phyloP scores from a whole-genome alignment of 1,140 invertebrate species.

The Yoshiicerus persimilis region DNA sequence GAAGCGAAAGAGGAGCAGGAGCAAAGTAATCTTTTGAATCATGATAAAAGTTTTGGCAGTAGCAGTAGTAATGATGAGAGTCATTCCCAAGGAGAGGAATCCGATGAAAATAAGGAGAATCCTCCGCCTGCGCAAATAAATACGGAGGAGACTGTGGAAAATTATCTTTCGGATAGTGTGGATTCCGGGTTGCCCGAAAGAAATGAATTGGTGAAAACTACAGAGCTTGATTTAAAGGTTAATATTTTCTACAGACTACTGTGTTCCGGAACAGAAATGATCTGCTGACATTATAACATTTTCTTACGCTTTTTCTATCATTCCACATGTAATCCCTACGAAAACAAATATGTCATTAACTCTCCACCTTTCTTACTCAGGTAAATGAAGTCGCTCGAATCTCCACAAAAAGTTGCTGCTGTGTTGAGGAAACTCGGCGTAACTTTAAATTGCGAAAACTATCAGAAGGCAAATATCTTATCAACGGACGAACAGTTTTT shows the following conservation, averaged over 20 bases:
- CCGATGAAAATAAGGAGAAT: constrained; percentile 45
- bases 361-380: constrained; percentile 40
- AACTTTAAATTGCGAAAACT: constrained; percentile 71
- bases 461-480: constrained; percentile 76
- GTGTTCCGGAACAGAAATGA: not conserved
- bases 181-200: constrained; percentile 41
- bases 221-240: constrained; percentile 59
- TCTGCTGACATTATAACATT: not conserved
- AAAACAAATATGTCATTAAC: not conserved
- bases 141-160: not conserved
- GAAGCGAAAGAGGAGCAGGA: constrained; percentile 53
- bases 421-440: constrained; percentile 49
- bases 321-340: not conserved
- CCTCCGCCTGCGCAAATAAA: not conserved
- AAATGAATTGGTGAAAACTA: constrained; percentile 62
- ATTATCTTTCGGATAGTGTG: constrained; percentile 42
- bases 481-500: constrained; percentile 78
- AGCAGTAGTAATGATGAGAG: not conserved
- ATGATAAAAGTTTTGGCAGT: not conserved
- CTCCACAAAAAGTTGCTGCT: constrained; percentile 50
- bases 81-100: not conserved
- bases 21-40: not conserved
- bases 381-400: constrained; percentile 53
- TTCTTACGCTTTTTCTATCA: not conserved
- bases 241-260: constrained; percentile 25